Conservation (phyloP, 2,797 vertebrate species). For the Fundulus diaphanus region DNA sequence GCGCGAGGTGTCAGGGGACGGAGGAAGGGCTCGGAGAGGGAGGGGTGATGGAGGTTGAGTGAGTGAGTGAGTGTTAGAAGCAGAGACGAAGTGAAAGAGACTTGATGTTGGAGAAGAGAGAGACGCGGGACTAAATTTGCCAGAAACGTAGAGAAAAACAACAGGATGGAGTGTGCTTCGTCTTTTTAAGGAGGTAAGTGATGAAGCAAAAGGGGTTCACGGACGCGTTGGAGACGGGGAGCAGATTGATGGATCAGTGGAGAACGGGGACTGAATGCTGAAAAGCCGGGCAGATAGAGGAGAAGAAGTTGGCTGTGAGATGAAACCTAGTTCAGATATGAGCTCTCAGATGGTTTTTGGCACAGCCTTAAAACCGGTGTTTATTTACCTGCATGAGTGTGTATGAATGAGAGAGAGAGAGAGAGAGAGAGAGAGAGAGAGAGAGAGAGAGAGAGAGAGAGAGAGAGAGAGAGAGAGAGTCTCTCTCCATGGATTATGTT, state of each 20-base stretch:
- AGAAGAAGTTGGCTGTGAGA: conserved; percentile 51
- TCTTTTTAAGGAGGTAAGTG: conserved; percentile 72
- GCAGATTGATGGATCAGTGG: conserved; percentile 50
- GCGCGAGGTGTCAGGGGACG: conserved; percentile 55
- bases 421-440: too few relatives aligned
- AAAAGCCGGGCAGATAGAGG: conserved; percentile 30
- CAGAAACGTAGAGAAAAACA: conserved; percentile 69
- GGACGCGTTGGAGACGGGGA: conserved; percentile 1
- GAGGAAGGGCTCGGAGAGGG: conserved; percentile 41
- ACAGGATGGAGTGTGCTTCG: conserved; percentile 72
- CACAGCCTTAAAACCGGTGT: conserved; percentile 30
- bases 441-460: too few relatives aligned
- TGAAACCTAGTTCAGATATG: conserved; percentile 28
- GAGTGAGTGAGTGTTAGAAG: conserved; percentile 64
- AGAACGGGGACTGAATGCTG: conserved; percentile 47
- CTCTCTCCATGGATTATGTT: conserved; percentile 14
- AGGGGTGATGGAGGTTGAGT: conserved; percentile 48
- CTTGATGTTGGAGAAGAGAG: conserved; percentile 70
- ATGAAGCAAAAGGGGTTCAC: conserved; percentile 41
- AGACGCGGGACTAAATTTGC: conserved; percentile 76
- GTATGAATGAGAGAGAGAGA: conserved; percentile 5
- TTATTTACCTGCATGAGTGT: conserved; percentile 34
- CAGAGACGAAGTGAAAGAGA: conserved; percentile 71
- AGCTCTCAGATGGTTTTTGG: conserved; percentile 35
- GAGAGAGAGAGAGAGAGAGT: too few relatives aligned